These are phyloP conservation scores for Lycodopsis pacificus DNA, from an alignment of 2,797 vertebrate species.

Conservation along the genomic window DNA sequence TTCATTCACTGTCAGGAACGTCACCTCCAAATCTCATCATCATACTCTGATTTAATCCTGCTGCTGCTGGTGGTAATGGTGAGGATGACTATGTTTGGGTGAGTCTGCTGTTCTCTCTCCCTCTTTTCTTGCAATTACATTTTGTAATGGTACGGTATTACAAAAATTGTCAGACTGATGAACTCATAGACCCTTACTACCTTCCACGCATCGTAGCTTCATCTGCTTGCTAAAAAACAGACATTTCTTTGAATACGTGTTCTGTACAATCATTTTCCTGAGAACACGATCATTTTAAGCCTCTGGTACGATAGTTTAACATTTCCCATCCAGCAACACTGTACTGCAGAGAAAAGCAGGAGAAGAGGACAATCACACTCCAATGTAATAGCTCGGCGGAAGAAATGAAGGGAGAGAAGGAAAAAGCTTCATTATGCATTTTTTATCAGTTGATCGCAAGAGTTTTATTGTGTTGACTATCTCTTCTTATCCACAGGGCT, in stretches of 20 bases:
- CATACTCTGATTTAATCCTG: not conserved
- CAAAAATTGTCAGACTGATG: not conserved
- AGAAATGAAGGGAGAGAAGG: not conserved
- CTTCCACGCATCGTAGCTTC: not conserved
- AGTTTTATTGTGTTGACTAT: not conserved
- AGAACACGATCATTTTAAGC: too few relatives aligned
- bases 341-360: not conserved
- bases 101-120: not conserved
- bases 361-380: not conserved
- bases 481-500: not conserved
- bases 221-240: not conserved
- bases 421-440: not conserved
- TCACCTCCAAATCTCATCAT: not conserved
- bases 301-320: too few relatives aligned
- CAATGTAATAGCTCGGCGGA: not conserved
- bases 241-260: too few relatives aligned
- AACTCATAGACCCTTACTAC: too few relatives aligned
- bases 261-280: not conserved
- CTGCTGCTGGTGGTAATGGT: not conserved
- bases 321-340: not conserved
- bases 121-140: not conserved
- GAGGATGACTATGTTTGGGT: not conserved
- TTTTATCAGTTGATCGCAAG: not conserved
- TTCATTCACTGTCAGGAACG: too few relatives aligned
- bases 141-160: not conserved